These are phyloP conservation scores for Portevinia maculata DNA, from an alignment of 2,888 invertebrate genomes.

Conservation along the genomic window DNA sequence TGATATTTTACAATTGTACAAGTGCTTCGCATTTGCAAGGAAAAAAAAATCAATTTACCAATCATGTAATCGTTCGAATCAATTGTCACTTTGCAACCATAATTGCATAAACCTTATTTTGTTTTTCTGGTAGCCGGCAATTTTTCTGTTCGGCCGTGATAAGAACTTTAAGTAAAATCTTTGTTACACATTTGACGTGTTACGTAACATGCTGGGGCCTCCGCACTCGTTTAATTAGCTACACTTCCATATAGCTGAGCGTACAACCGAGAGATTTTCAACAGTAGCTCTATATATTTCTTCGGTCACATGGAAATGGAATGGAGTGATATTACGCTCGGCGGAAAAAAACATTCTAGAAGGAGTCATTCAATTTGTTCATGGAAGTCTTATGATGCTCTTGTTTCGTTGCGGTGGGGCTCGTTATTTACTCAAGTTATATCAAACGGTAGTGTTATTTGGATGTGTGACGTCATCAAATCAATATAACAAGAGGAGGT, in stretches of 20 bases:
- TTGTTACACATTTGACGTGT: conserved; percentile 44
- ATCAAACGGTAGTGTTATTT: conserved; percentile 30
- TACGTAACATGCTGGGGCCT: conserved; percentile 57
- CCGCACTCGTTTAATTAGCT: conserved; percentile 25
- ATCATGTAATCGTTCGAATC: conserved; percentile 18
- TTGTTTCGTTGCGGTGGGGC: conserved; percentile 2
- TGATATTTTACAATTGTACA: conserved; percentile 21
- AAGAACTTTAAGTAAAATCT: conserved; percentile 35
- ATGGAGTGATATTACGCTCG: too few relatives aligned
- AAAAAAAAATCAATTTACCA: conserved; percentile 57
- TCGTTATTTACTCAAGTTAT: conserved; percentile 40
- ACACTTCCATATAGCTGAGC: conserved; percentile 26
- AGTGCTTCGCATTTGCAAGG: not conserved
- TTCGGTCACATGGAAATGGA: conserved; percentile 66
- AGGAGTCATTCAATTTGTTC: not conserved
- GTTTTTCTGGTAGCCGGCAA: conserved; percentile 48
- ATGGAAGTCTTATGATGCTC: conserved; percentile 43
- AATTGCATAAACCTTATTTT: conserved; percentile 11
- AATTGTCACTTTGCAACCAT: conserved; percentile 14
- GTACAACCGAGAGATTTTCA: conserved; percentile 2
- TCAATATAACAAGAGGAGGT: conserved; percentile 68
- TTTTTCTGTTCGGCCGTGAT: conserved; percentile 36
- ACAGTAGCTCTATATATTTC: conserved; percentile 33
- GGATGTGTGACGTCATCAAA: conserved; percentile 57
- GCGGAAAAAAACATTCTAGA: conserved; percentile 39